A percentile compares a stretch with the other conserved stretches of the same genome.
Conservation (phyloP, 2,888 invertebrate species). For the Lucinisca nassula region DNA sequence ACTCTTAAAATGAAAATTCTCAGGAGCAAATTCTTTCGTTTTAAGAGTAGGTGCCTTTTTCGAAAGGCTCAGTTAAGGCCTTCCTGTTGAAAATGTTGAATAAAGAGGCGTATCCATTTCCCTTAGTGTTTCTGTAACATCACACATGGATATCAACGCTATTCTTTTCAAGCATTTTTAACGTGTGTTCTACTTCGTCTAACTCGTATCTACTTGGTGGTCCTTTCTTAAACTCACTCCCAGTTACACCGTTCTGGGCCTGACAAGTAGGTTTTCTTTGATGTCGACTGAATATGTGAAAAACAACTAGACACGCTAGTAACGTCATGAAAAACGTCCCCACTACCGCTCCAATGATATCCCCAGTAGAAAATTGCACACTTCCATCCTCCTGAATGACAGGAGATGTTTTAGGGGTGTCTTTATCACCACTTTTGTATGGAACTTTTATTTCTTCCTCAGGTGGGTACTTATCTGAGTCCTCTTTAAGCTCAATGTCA, state of each 20-base stretch:
- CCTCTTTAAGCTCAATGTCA: conserved; percentile 26
- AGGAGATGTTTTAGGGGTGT: neutral
- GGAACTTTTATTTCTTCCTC: conserved; percentile 15
- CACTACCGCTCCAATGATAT: conserved; percentile 86
- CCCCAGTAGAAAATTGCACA: conserved; percentile 81
- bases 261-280: conserved; percentile 52
- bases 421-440: conserved; percentile 43
- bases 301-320: conserved; percentile 83
- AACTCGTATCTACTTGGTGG: conserved; percentile 65
- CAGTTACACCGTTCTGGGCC: conserved; percentile 42
- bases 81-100: too few relatives aligned
- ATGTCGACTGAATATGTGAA: conserved; percentile 79
- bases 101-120: too few relatives aligned
- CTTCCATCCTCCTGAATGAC: conserved; percentile 25
- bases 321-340: conserved; percentile 87
- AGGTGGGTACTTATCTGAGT: conserved; percentile 2
- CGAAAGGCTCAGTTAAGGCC: too few relatives aligned
- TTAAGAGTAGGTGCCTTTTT: too few relatives aligned
- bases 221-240: conserved; percentile 46
- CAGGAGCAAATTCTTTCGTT: too few relatives aligned
- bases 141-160: conserved; percentile 64
- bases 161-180: conserved; percentile 68
- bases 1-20: too few relatives aligned
- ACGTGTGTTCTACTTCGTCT: conserved; percentile 66
- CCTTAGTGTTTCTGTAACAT: too few relatives aligned